Evolutionary conservation across 92 coral and sea anemone species (phyloP).

Genomic region (Montipora capitata): DNA sequence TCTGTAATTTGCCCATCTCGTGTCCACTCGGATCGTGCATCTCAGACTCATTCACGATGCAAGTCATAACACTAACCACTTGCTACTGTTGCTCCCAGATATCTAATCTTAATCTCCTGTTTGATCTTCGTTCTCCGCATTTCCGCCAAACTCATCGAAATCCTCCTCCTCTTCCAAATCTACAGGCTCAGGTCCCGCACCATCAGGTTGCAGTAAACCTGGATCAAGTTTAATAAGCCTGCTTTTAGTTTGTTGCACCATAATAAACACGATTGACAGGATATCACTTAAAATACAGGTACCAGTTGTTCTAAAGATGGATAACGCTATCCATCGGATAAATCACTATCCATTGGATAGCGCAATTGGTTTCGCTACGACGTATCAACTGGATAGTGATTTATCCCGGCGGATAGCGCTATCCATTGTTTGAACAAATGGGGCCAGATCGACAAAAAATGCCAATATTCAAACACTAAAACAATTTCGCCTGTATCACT

Average conservation of each 20-base stretch:
- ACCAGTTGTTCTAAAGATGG: too few relatives aligned
- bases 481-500: too few relatives aligned
- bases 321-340: too few relatives aligned
- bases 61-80: background rate
- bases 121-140: constrained; percentile 31
- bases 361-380: too few relatives aligned
- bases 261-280: background rate
- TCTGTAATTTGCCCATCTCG: too few relatives aligned
- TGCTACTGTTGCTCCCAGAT: background rate
- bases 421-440: too few relatives aligned
- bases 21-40: background rate
- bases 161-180: constrained; percentile 83
- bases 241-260: background rate
- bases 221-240: background rate
- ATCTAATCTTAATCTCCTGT: constrained; percentile 18
- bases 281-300: too few relatives aligned
- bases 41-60: background rate
- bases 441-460: too few relatives aligned
- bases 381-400: too few relatives aligned
- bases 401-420: too few relatives aligned
- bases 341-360: too few relatives aligned
- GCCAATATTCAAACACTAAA: too few relatives aligned
- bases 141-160: constrained; percentile 59
- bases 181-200: constrained; percentile 92
- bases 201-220: constrained; percentile 90